Percentiles rank a stretch among this genome's conserved stretches.
These are phyloP conservation scores for Erebia palarica DNA, from an alignment of 2,888 invertebrate genomes.

Conservation along the genomic window DNA sequence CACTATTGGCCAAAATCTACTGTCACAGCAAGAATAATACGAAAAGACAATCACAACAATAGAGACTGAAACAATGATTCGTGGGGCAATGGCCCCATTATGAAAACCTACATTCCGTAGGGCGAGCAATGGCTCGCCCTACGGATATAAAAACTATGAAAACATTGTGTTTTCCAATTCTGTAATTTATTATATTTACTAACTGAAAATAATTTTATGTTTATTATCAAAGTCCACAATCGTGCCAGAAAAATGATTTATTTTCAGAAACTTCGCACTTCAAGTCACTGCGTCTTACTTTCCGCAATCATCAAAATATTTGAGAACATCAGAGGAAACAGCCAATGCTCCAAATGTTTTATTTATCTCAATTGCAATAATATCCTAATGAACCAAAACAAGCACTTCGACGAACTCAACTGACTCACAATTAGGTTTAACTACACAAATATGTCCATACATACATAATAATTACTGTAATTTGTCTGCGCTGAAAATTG, in stretches of 20 bases:
- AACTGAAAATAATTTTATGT: no score
- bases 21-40: no score
- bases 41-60: no score
- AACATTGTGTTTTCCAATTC: no score
- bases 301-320: neutral
- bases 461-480: conserved; percentile 33
- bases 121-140: no score
- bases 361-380: conserved; percentile 2
- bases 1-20: no score
- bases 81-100: no score
- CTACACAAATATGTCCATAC: conserved; percentile 21
- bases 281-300: neutral
- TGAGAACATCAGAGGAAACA: conserved; percentile 7
- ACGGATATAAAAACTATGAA: no score
- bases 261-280: neutral
- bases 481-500: conserved; percentile 20
- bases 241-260: neutral
- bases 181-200: no score
- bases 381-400: conserved; percentile 10
- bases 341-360: conserved; percentile 4
- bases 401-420: conserved; percentile 14
- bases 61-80: no score
- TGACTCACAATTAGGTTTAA: conserved; percentile 33
- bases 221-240: no score
- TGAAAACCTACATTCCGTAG: no score